Percentiles rank a stretch among this genome's conserved stretches.
phyloP scores from a whole-genome alignment of 2,113 vertebrate species.

The Colinus virginianus region DNA sequence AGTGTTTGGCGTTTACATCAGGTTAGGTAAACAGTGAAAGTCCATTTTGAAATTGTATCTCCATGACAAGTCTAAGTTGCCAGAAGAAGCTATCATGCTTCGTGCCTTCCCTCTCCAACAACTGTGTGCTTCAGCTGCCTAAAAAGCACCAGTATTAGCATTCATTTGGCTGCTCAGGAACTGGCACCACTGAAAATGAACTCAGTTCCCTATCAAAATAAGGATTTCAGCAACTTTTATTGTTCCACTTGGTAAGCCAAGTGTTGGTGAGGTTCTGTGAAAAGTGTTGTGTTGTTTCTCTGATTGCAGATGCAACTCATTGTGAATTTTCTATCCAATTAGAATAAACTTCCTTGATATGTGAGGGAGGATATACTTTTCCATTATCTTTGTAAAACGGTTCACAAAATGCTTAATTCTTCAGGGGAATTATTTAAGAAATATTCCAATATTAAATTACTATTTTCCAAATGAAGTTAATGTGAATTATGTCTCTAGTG shows the following conservation, averaged over 20 bases:
- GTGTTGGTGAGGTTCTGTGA: background rate
- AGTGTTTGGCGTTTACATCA: background rate
- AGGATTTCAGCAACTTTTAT: background rate
- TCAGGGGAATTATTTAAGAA: background rate
- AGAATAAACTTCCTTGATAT: background rate
- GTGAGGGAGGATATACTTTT: background rate
- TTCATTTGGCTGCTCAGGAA: background rate
- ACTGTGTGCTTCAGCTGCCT: background rate
- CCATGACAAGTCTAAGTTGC: background rate
- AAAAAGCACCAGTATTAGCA: constrained; percentile 17
- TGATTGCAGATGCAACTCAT: background rate
- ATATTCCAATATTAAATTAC: background rate
- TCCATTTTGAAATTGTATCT: background rate
- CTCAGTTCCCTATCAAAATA: background rate
- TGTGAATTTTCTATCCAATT: background rate
- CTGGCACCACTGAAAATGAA: background rate
- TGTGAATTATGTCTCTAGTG: background rate
- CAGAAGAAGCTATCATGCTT: background rate
- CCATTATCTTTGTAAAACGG: background rate
- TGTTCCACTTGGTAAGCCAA: background rate
- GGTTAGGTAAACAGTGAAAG: background rate
- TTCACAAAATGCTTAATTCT: background rate
- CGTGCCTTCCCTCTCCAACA: background rate
- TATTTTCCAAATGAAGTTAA: background rate
- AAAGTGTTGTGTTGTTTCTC: background rate